Base-by-base conservation (phyloP, 2,113 vertebrate species). In the Phalacrocorax pelagicus region DNA sequence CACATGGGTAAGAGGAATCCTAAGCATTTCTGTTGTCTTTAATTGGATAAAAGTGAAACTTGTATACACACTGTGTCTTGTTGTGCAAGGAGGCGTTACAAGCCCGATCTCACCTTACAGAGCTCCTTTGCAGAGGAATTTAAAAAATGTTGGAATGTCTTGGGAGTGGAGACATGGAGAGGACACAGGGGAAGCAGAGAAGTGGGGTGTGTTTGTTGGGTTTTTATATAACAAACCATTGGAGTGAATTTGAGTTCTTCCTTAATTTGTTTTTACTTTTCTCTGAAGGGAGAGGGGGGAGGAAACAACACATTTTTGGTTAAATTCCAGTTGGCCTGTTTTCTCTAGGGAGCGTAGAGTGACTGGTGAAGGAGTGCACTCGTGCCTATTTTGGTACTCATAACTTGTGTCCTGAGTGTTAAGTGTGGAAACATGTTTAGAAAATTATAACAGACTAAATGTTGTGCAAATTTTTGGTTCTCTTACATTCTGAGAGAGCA, bases 61-160 rank as follows among this genome's bases (percentile, higher is more conserved):
- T 3, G 0, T 32, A 9, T 13, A 8, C 42, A 26, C 59, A 7
- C 20, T 9, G 51, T 81, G 86, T 52, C 36, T 34, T 73, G 42
- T 69, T 73, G 42, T 69, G 65, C 57, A 84, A 65, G 61, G 77
- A 81, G 86, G 72, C 46, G 1, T 91, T 88, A 55, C n/a, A 20
- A 93, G 29, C 44, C 74, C 67, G 20, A 9, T 85, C 89, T 94
- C 94, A 96, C 95, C 94, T 97, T 63, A 40, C 84, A 70, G 81
- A 91, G 84, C 86, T 92, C 49, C 78, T 87, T 61, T 62, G 62
- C 70, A 57, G 81, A 92, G 89, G 96, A 96, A 97, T 97, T 85
- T 58, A 1, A 94, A 88, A 90, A 90, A 97, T 96, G 95, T 54
- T 97, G 94, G 96, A 97, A 97, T 97, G 95, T 85, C 92, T 85